These are phyloP conservation scores for Aethina tumida DNA, from an alignment of 1,140 invertebrate genomes.

Conservation along the genomic window DNA sequence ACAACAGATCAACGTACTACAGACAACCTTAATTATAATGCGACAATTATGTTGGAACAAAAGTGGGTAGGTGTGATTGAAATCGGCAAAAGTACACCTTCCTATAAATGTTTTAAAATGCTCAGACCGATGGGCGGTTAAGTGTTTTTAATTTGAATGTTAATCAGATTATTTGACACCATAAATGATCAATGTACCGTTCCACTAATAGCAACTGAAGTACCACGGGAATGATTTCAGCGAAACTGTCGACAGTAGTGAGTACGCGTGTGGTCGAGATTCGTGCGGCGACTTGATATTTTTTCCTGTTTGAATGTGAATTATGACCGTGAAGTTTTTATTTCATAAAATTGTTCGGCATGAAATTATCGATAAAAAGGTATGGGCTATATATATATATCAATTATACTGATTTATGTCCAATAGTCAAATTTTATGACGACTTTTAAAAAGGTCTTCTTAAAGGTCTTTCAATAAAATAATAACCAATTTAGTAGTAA, in stretches of 20 bases:
- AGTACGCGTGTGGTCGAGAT: no score
- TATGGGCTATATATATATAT: no score
- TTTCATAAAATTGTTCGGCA: neutral
- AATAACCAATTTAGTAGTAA: no score
- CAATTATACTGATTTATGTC: no score
- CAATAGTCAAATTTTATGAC: no score
- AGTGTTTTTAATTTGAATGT: constrained; percentile 4
- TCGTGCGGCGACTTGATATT: neutral
- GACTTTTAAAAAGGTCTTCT: no score
- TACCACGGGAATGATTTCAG: neutral
- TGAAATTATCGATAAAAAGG: no score
- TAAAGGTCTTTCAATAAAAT: no score
- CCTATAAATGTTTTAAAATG: constrained; percentile 5
- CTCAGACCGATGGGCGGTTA: constrained; percentile 2
- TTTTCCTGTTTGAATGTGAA: neutral
- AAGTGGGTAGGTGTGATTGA: constrained; percentile 7
- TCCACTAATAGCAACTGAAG: constrained; percentile 1
- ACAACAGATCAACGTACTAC: no score
- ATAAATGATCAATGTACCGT: constrained; percentile 1
- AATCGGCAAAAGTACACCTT: constrained; percentile 5
- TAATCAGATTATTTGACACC: constrained; percentile 8
- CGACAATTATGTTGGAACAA: neutral
- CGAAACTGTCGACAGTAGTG: neutral
- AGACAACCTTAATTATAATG: neutral
- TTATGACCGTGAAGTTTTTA: neutral